phyloP scores from a whole-genome alignment of 2,888 invertebrate species.

The Cantharis nigra region DNA sequence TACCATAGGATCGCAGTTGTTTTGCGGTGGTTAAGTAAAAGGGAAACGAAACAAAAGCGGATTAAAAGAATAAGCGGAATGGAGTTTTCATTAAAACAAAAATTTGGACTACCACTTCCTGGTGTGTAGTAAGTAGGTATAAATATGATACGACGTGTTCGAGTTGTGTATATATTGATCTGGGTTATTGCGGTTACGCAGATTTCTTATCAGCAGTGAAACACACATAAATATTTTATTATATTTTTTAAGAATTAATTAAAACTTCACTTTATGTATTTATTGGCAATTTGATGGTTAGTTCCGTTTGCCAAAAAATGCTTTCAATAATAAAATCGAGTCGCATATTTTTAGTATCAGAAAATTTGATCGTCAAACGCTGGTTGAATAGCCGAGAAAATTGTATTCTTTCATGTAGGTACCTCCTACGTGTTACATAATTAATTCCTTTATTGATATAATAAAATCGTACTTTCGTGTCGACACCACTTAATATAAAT shows the following conservation, averaged over 20 bases:
- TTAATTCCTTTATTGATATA: background rate
- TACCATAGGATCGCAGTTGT: constrained; percentile 13
- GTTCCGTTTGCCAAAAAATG: background rate
- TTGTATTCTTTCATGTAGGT: background rate
- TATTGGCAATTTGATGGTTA: background rate
- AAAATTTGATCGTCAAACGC: background rate
- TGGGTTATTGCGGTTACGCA: constrained; percentile 32
- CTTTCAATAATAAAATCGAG: background rate
- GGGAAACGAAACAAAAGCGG: background rate
- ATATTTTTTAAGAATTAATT: background rate
- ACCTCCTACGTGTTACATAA: background rate
- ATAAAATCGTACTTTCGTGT: background rate
- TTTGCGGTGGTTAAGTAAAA: background rate
- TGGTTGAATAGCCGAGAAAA: background rate
- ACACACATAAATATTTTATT: background rate
- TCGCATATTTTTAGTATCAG: background rate
- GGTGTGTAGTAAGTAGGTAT: background rate
- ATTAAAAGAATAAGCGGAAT: background rate
- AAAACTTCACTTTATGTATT: background rate
- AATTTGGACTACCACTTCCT: background rate
- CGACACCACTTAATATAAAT: background rate
- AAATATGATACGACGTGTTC: constrained; percentile 9
- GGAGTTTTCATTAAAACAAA: background rate
- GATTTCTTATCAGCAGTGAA: constrained; percentile 29
- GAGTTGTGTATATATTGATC: constrained; percentile 22